phyloP scores from a whole-genome alignment of 2,113 vertebrate species.

The Mormoops blainvillei region DNA sequence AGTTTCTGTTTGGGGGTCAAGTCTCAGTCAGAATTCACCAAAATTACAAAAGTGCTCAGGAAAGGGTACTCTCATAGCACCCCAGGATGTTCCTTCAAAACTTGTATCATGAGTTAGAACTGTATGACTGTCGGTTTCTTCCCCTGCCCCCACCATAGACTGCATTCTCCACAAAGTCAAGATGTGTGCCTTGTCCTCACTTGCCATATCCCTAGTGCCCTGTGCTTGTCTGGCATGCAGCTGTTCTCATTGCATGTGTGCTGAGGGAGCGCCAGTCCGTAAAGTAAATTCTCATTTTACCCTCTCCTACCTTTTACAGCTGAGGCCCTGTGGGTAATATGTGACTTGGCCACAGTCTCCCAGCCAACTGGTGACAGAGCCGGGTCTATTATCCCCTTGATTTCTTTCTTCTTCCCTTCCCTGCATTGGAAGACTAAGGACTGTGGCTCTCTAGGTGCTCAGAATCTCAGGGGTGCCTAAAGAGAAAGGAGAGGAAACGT shows the following conservation, averaged over 20 bases:
- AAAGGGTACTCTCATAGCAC: neutral
- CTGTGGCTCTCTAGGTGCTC: neutral
- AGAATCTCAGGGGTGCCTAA: neutral
- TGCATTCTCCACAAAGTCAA: neutral
- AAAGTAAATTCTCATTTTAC: neutral
- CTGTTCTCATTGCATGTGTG: neutral
- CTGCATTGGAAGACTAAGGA: neutral
- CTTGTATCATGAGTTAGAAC: neutral
- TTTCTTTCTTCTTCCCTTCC: neutral
- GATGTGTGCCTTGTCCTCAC: neutral
- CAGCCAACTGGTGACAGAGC: neutral
- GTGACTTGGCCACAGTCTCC: neutral
- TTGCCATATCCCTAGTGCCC: neutral
- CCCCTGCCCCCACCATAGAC: fast-evolving
- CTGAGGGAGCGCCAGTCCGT: neutral
- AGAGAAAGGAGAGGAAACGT: neutral
- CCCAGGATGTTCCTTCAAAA: neutral
- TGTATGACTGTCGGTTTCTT: neutral
- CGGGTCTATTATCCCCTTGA: neutral
- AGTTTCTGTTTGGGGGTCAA: neutral
- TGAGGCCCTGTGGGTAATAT: neutral
- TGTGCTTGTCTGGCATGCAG: neutral
- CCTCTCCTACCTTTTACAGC: neutral
- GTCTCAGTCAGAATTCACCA: neutral
- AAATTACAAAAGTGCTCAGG: neutral